phyloP scores from a whole-genome alignment of 2,888 invertebrate species.

The Maniola hyperantus region DNA sequence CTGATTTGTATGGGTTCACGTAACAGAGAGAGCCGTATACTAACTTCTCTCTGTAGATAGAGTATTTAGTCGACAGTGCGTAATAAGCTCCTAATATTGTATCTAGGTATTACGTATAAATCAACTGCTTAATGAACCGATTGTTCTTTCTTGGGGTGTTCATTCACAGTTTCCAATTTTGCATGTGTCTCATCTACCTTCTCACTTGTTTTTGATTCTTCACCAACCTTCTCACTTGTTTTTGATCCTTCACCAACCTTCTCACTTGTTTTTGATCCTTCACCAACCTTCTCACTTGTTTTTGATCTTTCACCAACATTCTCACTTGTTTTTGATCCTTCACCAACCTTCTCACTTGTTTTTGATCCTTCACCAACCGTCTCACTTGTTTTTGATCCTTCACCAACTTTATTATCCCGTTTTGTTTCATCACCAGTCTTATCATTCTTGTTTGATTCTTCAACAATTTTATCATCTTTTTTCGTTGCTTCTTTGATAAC shows the following conservation, averaged over 20 bases:
- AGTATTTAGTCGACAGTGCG: no score
- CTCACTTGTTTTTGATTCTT: conserved; percentile 12
- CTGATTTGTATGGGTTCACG: no score
- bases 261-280: conserved; percentile 19
- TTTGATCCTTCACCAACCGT: not conserved
- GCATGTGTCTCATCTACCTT: conserved; percentile 25
- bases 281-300: conserved; percentile 12
- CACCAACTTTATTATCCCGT: not conserved
- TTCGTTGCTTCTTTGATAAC: not conserved
- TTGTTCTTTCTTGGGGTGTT: conserved; percentile 43
- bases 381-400: no score
- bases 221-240: not conserved
- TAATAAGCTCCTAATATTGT: no score
- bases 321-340: conserved; percentile 8
- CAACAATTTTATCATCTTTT: not conserved
- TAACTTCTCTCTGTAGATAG: no score
- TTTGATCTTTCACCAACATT: conserved; percentile 19
- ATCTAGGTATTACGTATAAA: not conserved
- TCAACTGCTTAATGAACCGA: not conserved
- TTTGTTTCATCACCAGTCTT: conserved; percentile 9
- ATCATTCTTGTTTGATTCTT: not conserved
- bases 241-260: conserved; percentile 25
- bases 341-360: conserved; percentile 9
- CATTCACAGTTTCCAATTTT: conserved; percentile 48
- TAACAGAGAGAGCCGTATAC: no score